Base-by-base conservation (phyloP, 2,888 invertebrate genomes). In the Sinodicranocentrus sp. region DNA sequence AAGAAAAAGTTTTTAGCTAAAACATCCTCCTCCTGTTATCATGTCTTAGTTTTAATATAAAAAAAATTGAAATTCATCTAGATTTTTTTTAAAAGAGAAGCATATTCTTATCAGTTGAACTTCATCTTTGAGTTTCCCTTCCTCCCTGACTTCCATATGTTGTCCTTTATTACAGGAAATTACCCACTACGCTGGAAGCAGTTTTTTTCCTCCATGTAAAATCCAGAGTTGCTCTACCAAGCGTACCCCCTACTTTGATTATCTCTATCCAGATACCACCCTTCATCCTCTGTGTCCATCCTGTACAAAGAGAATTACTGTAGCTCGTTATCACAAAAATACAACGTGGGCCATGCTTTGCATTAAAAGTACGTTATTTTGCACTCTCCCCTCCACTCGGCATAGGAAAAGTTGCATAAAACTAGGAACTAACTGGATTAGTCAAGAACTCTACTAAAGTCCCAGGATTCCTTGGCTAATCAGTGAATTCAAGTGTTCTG, bases 401-500 rank as follows among this genome's bases (percentile, higher is more conserved):
- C 48, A 15, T 10, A 48, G 48, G 2, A n/a, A 8, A 57, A 57
- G 57, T 57, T 57, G 57, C 57, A 48, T 52, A 70, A 2, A 63
- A 52, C 19, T 8, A 15, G 52, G 15, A 26, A 19, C 59, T 48
- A 82, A 82, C 33, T 82, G 80, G 72, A 82, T 82, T 82, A 82
- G 73, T 48, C 59, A 82, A 82, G 63, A 54, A 80, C 17, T 52
- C 33, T 44, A 75, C 43, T 70, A 67, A 67, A 75, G 52, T 75
- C 75, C 61, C 70, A 57, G 28, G 75, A 48, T 75, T 75, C 70
- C 82, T 65, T 61, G 65, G 75, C 82, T 82, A 82, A 82, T 82
- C 75, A 82, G 82, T 67, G 82, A 82, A 75, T 82, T 82, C 82
- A 82, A 82, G 82, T 82, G 82, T 75, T 70, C 82, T 82, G 82